Conservation (phyloP, 2,797 vertebrate genomes). For the Yasuhikotakia modesta region DNA sequence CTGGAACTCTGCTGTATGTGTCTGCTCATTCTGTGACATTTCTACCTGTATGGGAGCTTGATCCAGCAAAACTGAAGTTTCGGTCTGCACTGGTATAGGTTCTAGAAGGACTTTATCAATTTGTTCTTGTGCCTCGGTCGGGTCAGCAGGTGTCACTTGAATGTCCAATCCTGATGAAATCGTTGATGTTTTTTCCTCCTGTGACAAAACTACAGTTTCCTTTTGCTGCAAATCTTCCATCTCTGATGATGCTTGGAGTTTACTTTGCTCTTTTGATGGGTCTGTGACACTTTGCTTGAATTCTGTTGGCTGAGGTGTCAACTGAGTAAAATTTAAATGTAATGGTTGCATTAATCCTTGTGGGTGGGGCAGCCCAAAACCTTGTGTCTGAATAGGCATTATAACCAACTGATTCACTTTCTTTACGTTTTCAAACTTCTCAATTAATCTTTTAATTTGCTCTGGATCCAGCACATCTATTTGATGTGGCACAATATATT, state of each 20-base stretch:
- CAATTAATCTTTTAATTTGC: conserved; percentile 78
- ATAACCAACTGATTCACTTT: conserved; percentile 80
- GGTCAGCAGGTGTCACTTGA: conserved; percentile 29
- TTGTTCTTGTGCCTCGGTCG: conserved; percentile 37
- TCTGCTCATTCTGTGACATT: conserved; percentile 13
- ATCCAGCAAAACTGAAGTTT: conserved; percentile 51
- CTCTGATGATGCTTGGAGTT: conserved; percentile 1
- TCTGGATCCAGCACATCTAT: conserved; percentile 79
- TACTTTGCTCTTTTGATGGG: conserved; percentile 12
- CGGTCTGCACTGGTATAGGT: conserved; percentile 58
- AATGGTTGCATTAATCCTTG: conserved; percentile 58
- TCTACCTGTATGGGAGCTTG: conserved; percentile 34
- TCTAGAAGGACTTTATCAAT: conserved; percentile 64
- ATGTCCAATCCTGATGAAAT: conserved; percentile 22
- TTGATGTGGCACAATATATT: conserved; percentile 66
- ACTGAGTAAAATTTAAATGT: conserved; percentile 54
- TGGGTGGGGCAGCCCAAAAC: conserved; percentile 66
- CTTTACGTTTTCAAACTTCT: conserved; percentile 79
- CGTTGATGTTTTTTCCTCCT: conserved; percentile 4
- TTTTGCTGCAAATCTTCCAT: conserved; percentile 48
- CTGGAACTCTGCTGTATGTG: conserved; percentile 33
- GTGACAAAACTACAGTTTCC: conserved; percentile 11
- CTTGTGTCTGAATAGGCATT: conserved; percentile 68
- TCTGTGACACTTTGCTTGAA: conserved; percentile 37
- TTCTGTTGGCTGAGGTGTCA: conserved; percentile 23